Evolutionary conservation across 2,888 invertebrate genomes (phyloP), one percentile per base, ranked within the genome.

Genomic region (Criorhina ranunculi): DNA sequence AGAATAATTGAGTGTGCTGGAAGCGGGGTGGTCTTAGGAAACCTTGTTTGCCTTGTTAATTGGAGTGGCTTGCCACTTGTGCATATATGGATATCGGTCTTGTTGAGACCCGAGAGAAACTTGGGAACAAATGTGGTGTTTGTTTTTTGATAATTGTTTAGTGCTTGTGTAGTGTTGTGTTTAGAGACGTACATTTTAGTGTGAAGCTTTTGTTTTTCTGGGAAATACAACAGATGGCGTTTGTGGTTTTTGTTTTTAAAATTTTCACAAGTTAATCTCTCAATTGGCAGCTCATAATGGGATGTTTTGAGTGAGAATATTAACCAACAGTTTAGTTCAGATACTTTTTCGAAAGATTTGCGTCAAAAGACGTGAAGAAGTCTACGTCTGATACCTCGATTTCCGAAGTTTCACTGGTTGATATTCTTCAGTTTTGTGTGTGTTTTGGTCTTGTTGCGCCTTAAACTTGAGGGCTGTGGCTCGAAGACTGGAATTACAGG

Each of bases 11-110:
- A 78, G 66, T 73, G 67, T 42, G 7, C 29, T 19, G 19, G 40
- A 3, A 7, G n/a, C 3, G 51, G 66, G 73, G 81, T 73, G 70
- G 80, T 53, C 62, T 79, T 75, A 64, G 40, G 37, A 15, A 69
- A 64, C 79, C 64, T 62, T 79, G 80, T 85, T 85, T 85, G 80
- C 75, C 59, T 80, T 85, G 80, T 79, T 85, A 79, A 85, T 80
- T 85, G 79, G 69, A 85, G 85, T 85, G 85, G 80, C 57, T 79
- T 73, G 49, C 51, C 37, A 57, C 53, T 40, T 35, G 31, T 75
- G 72, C 72, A 72, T 72, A 40, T 51, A 44, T 44, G 53, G 29
- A 44, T 64, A 64, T 64, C 31, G 29, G 55, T 51, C 49, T 49
- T 49, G 49, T 29, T 42, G 24, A 24, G 4, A 3, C 2, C 24